Conservation (phyloP, 2,888 invertebrate genomes). For the Cabera pusaria region DNA sequence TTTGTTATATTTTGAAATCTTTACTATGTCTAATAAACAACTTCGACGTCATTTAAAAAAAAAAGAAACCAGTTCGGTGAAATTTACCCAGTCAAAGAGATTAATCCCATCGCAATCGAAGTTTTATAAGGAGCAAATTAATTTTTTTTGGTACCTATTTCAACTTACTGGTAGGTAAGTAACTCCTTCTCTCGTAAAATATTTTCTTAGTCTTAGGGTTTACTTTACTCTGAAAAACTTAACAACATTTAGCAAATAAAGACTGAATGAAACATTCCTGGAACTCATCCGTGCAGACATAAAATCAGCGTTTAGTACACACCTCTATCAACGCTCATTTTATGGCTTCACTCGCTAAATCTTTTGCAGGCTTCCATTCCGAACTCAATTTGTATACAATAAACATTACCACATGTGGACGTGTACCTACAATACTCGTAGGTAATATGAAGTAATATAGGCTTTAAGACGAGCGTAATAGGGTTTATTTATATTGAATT, state of each 20-base stretch:
- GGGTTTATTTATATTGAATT: constrained; percentile 6
- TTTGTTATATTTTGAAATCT: too few relatives aligned
- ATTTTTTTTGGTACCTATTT: too few relatives aligned
- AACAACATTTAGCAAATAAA: constrained; percentile 1
- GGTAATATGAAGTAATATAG: neutral
- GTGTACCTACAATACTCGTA: too few relatives aligned
- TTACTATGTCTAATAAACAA: too few relatives aligned
- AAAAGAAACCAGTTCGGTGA: too few relatives aligned
- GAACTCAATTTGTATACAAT: constrained; percentile 18
- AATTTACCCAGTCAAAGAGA: too few relatives aligned
- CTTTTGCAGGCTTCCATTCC: constrained; percentile 3
- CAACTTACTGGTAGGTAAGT: too few relatives aligned
- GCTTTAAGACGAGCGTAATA: constrained; percentile 1
- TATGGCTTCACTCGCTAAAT: constrained; percentile 9
- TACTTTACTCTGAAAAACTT: neutral
- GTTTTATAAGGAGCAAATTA: too few relatives aligned
- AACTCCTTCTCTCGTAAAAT: too few relatives aligned
- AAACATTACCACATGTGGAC: constrained; percentile 18
- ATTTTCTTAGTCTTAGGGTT: too few relatives aligned
- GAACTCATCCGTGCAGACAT: neutral
- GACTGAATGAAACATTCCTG: neutral
- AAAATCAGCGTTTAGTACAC: neutral
- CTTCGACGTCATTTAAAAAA: too few relatives aligned
- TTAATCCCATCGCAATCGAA: too few relatives aligned
- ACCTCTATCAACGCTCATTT: constrained; percentile 2